A percentile compares a stretch with the other conserved stretches of the same genome.
Conservation (phyloP, 2,797 vertebrate species). For the Sciaenops ocellatus region DNA sequence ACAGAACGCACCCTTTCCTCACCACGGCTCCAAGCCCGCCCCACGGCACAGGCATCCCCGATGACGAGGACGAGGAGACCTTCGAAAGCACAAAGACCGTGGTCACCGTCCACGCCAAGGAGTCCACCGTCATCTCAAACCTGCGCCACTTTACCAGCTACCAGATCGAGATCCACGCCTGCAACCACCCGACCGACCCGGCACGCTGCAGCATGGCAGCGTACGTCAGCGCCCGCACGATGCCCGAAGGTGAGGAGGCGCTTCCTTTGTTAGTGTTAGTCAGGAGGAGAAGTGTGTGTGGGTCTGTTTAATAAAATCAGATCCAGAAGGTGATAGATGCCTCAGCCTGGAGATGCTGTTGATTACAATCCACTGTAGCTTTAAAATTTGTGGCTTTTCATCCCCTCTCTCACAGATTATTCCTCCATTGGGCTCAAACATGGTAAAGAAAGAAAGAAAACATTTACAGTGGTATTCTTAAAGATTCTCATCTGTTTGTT, state of each 20-base stretch:
- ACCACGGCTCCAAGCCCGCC: conserved; percentile 72
- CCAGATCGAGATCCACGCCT: conserved; percentile 96
- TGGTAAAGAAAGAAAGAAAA: conserved; percentile 9
- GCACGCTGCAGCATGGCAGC: conserved; percentile 93
- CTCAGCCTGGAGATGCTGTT: background rate
- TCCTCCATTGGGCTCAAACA: background rate
- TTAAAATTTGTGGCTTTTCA: background rate
- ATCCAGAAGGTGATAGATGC: background rate
- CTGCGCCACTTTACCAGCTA: conserved; percentile 96
- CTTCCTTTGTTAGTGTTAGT: background rate
- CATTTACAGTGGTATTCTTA: background rate
- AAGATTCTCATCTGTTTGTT: background rate
- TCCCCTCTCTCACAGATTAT: background rate
- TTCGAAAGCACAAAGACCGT: conserved; percentile 77
- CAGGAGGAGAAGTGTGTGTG: background rate
- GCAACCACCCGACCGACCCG: conserved; percentile 87
- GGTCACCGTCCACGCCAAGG: conserved; percentile 87
- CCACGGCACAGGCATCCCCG: conserved; percentile 63
- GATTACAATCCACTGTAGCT: background rate
- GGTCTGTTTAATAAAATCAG: background rate
- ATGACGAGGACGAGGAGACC: conserved; percentile 70
- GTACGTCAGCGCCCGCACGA: conserved; percentile 95
- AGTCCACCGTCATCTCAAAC: conserved; percentile 92
- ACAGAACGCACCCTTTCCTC: conserved; percentile 80
- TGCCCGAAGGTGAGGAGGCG: conserved; percentile 90